phyloP scores from a whole-genome alignment of 37 sponge, comb jelly and placozoan species.

The Chondrosia reniformis region DNA sequence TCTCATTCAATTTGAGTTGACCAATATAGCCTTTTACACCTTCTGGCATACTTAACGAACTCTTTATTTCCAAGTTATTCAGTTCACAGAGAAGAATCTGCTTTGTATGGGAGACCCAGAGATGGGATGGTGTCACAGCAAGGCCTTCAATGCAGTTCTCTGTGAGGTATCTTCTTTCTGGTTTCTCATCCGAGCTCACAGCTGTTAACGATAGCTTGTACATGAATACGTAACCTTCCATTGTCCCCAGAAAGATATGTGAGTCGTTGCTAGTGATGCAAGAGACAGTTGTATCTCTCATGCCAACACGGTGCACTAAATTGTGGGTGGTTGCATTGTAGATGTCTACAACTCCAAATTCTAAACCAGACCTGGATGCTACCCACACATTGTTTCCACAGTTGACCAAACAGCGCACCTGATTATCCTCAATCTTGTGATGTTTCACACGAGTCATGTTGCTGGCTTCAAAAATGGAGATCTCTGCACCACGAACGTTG shows the following conservation, averaged over 20 bases:
- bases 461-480: conserved; percentile 49
- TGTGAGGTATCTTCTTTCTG: conserved; percentile 37
- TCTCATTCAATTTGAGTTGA: conserved; percentile 30
- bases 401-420: conserved; percentile 41
- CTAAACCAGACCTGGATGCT: conserved; percentile 50
- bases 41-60: conserved; percentile 12
- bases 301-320: conserved; percentile 36
- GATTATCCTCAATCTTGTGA: conserved; percentile 43
- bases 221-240: conserved; percentile 54
- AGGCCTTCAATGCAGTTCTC: conserved; percentile 58
- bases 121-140: conserved; percentile 22
- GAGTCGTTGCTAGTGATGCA: conserved; percentile 42
- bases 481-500: conserved; percentile 44
- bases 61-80: conserved; percentile 45
- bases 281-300: conserved; percentile 60
- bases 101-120: conserved; percentile 65
- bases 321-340: conserved; percentile 33
- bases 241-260: conserved; percentile 54
- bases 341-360: conserved; percentile 47
- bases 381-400: conserved; percentile 69
- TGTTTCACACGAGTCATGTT: conserved; percentile 38
- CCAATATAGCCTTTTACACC: conserved; percentile 39
- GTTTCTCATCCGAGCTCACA: conserved; percentile 5
- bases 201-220: conserved; percentile 7
- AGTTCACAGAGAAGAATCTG: conserved; percentile 61